These are phyloP conservation scores for Symphodus melops DNA, from an alignment of 2,113 vertebrate species.

Conservation along the genomic window DNA sequence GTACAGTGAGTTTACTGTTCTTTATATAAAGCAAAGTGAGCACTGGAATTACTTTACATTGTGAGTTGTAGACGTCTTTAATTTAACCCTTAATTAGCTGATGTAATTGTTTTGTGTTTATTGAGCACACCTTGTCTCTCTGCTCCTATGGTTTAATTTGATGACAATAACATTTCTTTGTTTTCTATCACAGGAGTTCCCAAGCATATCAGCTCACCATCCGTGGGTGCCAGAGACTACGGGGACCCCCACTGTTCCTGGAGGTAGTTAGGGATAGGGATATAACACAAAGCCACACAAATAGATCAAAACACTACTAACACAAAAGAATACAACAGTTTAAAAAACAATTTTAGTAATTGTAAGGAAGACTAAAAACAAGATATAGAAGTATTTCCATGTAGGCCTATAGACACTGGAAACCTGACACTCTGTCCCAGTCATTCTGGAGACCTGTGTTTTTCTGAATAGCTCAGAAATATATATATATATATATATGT, in stretches of 20 bases:
- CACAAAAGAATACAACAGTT: no score
- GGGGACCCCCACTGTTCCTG: no score
- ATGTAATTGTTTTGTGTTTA: background rate
- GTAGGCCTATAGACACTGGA: background rate
- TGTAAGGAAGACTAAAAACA: no score
- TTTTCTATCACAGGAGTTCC: background rate
- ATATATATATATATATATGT: no score
- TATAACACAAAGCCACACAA: no score
- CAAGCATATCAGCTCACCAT: no score
- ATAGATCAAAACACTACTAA: no score
- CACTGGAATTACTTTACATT: background rate
- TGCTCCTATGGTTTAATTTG: background rate
- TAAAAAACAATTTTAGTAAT: no score
- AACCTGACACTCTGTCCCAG: background rate
- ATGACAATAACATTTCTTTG: background rate
- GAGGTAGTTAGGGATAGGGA: no score
- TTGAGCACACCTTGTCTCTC: background rate
- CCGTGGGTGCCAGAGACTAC: no score
- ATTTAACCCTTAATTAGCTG: background rate
- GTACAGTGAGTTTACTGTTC: conserved; percentile 7
- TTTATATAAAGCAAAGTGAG: conserved; percentile 13
- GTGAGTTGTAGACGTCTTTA: background rate
- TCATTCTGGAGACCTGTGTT: background rate
- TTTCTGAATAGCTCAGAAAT: background rate
- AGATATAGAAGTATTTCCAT: no score